Conservation (phyloP, 2,113 vertebrate species). For the Ageneiosus marmoratus region DNA sequence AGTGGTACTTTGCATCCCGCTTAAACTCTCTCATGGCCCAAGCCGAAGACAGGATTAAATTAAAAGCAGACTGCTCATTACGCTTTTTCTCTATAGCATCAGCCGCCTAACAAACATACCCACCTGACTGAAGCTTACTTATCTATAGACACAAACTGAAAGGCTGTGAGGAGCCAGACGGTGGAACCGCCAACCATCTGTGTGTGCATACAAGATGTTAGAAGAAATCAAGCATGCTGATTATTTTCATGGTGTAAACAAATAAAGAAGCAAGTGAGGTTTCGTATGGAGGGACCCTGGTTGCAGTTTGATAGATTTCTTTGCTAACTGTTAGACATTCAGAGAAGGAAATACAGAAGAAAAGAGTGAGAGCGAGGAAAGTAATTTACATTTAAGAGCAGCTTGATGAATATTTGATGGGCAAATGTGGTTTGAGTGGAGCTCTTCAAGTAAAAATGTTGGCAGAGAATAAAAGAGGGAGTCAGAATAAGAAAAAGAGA, state of each 20-base stretch:
- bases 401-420: conserved; percentile 64
- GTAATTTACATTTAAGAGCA: conserved; percentile 54
- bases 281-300: neutral
- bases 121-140: conserved; percentile 10
- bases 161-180: conserved; percentile 26
- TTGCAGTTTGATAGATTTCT: conserved; percentile 17
- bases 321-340: neutral
- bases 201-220: conserved; percentile 36
- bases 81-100: conserved; percentile 25
- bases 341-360: neutral
- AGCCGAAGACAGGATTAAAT: conserved; percentile 4
- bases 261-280: conserved; percentile 9
- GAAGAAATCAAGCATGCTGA: conserved; percentile 20
- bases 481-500: conserved; percentile 38
- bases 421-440: conserved; percentile 5
- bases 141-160: conserved; percentile 17
- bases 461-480: conserved; percentile 14
- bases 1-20: conserved; percentile 33
- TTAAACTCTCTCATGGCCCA: neutral
- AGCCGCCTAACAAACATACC: neutral
- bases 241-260: conserved; percentile 29
- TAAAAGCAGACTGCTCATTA: conserved; percentile 24
- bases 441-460: neutral
- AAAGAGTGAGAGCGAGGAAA: conserved; percentile 26
- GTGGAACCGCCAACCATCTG: conserved; percentile 36